Base-by-base conservation (phyloP, 2,797 vertebrate species). In the Bradypus variegatus region DNA sequence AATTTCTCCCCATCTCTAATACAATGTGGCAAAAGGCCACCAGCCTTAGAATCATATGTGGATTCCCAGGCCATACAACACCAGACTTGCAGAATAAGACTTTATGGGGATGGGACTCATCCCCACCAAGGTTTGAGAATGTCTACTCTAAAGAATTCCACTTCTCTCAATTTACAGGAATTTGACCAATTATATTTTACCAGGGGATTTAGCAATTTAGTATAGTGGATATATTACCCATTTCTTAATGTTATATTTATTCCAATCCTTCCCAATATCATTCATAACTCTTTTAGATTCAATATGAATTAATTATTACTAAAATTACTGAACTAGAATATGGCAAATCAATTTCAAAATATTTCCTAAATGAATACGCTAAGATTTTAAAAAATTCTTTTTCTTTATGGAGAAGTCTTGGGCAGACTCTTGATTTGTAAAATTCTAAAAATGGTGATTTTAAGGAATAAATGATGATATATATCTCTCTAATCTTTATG, bases 201-300 rank as follows among this genome's bases (percentile, higher is more conserved):
- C 38, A 81, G 64, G 5, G 64, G 11, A 23, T 92, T 91, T 85
- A 53, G 31, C 38, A 88, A 79, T 82, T 88, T 93, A 85, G n/a
- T 89, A 80, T 78, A 88, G 58, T 90, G 21, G 41, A 88, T 3
- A 60, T 76, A 70, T 38, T 78, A 79, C 19, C 31, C 83, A 70
- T 73, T 91, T 93, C 60, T 77, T 78, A 85, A 90, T 83, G 65
- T 88, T 45, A 70, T 90, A n/a, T 79, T 93, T 94, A 69, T 91
- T 93, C 5, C 73, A 86, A 76, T 93, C 10, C 10, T 45, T 91
- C 41, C 36, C 5, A 93, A 48, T 72, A 70, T 85, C 3, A 73
- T 83, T 91, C 75, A 84, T 29, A 92, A 38, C 91, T 80, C 11
- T 83, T 83, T 87, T 78, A 88, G 23, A 86, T 90, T 91, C 91